These are phyloP conservation scores for Ranitomeya imitator DNA, from an alignment of 2,113 vertebrate species.

Conservation along the genomic window DNA sequence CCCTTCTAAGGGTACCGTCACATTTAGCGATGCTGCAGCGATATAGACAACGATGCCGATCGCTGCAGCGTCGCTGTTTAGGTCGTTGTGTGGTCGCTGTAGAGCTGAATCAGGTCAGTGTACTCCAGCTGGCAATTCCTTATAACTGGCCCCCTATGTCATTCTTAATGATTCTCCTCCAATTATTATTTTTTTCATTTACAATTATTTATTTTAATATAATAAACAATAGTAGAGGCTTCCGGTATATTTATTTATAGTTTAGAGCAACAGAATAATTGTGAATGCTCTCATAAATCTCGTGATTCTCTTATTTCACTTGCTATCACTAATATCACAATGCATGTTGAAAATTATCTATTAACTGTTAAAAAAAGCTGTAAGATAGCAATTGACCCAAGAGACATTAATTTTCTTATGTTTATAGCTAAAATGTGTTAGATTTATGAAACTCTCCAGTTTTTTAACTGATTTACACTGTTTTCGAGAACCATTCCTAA, in stretches of 20 bases:
- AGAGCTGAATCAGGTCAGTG: no score
- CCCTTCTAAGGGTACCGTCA: no score
- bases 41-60: no score
- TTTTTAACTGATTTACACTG: slow-evolving; percentile 49
- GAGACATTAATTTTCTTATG: slow-evolving; percentile 54
- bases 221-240: background rate
- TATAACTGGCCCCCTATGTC: no score
- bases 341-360: slow-evolving; percentile 42
- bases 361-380: slow-evolving; percentile 46
- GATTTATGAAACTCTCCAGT: slow-evolving; percentile 52
- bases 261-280: background rate
- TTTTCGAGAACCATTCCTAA: slow-evolving; percentile 51
- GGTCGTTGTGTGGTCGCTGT: no score
- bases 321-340: slow-evolving; percentile 28
- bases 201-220: background rate
- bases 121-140: no score
- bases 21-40: no score
- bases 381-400: slow-evolving; percentile 45
- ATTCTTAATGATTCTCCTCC: background rate
- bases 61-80: no score
- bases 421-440: slow-evolving; percentile 27
- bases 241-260: background rate
- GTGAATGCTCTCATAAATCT: slow-evolving; percentile 19
- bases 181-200: background rate
- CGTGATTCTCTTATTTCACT: background rate